Base-by-base conservation (phyloP, 2,113 vertebrate genomes). In the Seriola dumerili region DNA sequence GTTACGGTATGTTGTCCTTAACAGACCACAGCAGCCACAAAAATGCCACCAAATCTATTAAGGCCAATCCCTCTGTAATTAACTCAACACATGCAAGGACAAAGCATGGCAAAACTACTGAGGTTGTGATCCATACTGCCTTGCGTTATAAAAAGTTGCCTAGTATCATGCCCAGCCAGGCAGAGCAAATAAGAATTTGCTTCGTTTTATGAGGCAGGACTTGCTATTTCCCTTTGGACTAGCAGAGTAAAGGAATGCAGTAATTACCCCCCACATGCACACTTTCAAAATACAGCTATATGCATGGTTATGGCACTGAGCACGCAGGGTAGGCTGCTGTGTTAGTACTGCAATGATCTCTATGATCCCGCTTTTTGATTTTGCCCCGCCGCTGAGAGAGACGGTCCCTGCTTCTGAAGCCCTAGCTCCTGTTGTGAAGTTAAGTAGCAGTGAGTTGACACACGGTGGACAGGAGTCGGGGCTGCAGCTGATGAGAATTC, bases 31-130 rank as follows among this genome's bases (percentile, higher is more conserved):
- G 77, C 42, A n/a, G 71, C 88, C 80, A 80, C 91, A 90, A 84
- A 80, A 92, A 91, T 81, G 76, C 81, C 75, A 75, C 75, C 65
- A 68, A 85, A 86, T 93, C 90, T 88, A 91, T 89, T 88, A 88
- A 84, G 81, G 76, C 87, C 58, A 40, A 75, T 76, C 76, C 72
- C 79, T 86, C 73, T 81, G 83, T 92, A 92, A 92, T 91, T 90
- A 89, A 68, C 50, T 65, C 59, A 46, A 91, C 82, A 85, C 86
- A 88, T 83, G 82, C 76, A 73, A 91, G 75, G 83, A 89, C 80
- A 81, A 85, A 79, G 68, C 83, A 44, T 17, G 4, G 23, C 74
- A 25, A 78, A 71, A 72, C 65, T 64, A 50, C 62, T 0, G 21
- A 29, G 80, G 76, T 75, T 70, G 23, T 52, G 78, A 86, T 76